These are phyloP conservation scores for Trochalopteron elliotii DNA, from an alignment of 2,113 vertebrate genomes.

Conservation along the genomic window DNA sequence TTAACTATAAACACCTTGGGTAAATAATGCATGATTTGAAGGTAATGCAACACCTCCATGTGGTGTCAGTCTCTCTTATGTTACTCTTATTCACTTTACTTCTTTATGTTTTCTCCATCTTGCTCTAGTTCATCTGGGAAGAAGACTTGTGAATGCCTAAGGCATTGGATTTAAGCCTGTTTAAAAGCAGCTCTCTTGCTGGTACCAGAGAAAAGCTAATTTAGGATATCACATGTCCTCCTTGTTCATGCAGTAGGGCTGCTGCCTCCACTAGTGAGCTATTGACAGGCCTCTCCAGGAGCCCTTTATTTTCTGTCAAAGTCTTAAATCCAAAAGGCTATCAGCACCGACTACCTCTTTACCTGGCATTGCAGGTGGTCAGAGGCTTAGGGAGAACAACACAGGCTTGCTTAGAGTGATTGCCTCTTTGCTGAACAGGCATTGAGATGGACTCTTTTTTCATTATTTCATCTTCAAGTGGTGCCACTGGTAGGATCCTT, in stretches of 20 bases:
- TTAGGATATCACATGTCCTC: neutral
- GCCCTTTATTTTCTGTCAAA: neutral
- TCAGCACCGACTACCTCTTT: fast-evolving
- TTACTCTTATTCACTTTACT: neutral
- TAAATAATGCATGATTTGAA: neutral
- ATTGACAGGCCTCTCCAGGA: neutral
- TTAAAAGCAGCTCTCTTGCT: neutral
- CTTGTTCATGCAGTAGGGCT: neutral
- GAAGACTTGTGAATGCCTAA: neutral
- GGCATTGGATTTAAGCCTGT: neutral
- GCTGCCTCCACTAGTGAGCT: neutral
- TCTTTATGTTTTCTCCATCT: neutral
- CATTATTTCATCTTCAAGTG: neutral
- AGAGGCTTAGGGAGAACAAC: neutral
- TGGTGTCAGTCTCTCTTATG: neutral
- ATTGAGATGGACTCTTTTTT: neutral
- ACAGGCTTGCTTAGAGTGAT: neutral
- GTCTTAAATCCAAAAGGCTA: neutral
- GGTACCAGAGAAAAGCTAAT: neutral
- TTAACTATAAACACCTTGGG: neutral
- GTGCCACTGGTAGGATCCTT: neutral
- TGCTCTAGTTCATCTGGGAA: neutral
- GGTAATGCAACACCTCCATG: neutral
- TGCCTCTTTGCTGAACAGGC: neutral
- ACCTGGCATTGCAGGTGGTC: neutral